A percentile compares a stretch with the other conserved stretches of the same genome.
phyloP scores from a whole-genome alignment of 2,888 invertebrate species.

The Phlogophora meticulosa region DNA sequence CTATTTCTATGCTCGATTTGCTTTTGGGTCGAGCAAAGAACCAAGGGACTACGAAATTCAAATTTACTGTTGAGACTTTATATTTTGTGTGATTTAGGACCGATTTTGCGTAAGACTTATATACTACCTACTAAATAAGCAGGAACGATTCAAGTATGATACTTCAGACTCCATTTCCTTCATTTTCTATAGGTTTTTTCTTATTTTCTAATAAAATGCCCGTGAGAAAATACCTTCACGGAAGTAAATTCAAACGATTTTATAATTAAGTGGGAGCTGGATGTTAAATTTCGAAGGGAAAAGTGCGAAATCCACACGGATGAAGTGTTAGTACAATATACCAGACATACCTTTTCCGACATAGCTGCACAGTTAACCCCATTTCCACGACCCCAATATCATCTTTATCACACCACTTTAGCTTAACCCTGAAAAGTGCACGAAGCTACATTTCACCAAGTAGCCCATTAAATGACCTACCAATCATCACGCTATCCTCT shows the following conservation, averaged over 20 bases:
- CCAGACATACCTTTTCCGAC: background rate
- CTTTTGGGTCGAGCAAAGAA: constrained; percentile 7
- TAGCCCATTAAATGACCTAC: constrained; percentile 5
- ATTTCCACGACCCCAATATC: background rate
- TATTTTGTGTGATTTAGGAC: background rate
- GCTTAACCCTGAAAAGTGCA: constrained; percentile 5
- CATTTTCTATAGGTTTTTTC: no score
- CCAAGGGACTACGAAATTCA: constrained; percentile 12
- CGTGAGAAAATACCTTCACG: no score
- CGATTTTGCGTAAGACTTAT: background rate
- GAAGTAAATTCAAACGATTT: no score
- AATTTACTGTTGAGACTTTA: background rate
- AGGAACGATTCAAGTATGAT: no score
- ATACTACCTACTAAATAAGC: background rate
- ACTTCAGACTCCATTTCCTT: no score
- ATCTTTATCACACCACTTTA: no score
- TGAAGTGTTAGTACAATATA: no score
- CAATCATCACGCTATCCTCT: constrained; percentile 10
- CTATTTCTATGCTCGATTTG: constrained; percentile 32
- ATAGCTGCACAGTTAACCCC: background rate
- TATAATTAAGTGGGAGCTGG: no score
- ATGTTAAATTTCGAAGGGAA: no score
- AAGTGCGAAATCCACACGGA: no score
- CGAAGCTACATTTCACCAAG: constrained; percentile 2
- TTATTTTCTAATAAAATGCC: no score